Base-by-base conservation (phyloP, 2,888 invertebrate species). In the Rhopalosiphum nymphaeae region DNA sequence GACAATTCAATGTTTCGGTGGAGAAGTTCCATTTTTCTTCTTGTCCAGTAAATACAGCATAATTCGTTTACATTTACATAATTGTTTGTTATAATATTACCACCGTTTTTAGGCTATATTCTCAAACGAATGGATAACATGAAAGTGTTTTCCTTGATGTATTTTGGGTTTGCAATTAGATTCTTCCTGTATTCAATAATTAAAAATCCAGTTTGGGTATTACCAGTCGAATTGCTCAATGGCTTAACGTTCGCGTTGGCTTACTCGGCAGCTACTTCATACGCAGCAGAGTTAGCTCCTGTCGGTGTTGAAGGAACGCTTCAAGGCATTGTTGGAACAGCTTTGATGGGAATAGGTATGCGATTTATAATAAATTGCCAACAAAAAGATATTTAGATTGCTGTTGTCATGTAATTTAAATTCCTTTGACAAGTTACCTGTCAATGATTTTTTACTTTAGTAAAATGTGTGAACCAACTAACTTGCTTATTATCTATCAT, bases 211-310 rank as follows among this genome's bases (percentile, higher is more conserved):
- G 98, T 98, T 98, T 97, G 97, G 96, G 97, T 98, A 89, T 96
- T 99, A 94, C 97, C 98, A 0, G 97, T 99, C 90, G 99, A 99
- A 96, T 96, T 98, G 94, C 96, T 98, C 21, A 98, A 99, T 96
- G 98, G 99, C 0, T 96, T 99, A 44, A 98, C 98, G 0, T 98
- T 98, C 95, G 99, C 98, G 44, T 97, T 98, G 95, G 98, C 98
- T 95, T 98, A 98, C 96, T 97, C 98, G 0, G 97, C 98, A 25
- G 98, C 98, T 98, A 97, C 98, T 36, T 98, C 98, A 0, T 98
- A 98, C 96, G 98, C 98, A 0, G 98, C 97, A 95, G 97, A 97
- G 94, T 97, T 98, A 0, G 97, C 98, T 3, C 98, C 98, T 1
- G 97, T 97, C 0, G 98, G 98, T 13, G 98, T 98, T 0, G 98